These are phyloP conservation scores for Heliconius hortense DNA, from an alignment of 2,888 invertebrate species.

Conservation along the genomic window DNA sequence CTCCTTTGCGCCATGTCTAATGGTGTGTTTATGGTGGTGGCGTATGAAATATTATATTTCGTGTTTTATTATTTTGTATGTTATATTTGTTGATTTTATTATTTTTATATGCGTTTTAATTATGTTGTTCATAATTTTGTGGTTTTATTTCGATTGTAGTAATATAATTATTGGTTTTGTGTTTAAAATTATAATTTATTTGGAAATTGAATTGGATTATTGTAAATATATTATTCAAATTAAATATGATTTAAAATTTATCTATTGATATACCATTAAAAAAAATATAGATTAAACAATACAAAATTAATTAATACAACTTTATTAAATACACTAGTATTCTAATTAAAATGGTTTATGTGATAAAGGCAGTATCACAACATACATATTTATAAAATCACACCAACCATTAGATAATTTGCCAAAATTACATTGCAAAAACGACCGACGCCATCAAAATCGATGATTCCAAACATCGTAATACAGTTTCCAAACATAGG, in stretches of 20 bases:
- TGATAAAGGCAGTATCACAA: not conserved
- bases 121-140: not conserved
- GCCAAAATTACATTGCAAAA: not conserved
- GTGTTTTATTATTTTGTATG: conserved; percentile 8
- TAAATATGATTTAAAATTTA: not conserved
- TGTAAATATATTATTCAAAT: not conserved
- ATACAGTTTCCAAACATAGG: conserved; percentile 29
- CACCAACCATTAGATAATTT: not conserved
- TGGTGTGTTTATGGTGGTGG: conserved; percentile 26
- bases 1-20: conserved; percentile 37
- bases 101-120: not conserved
- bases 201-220: not conserved
- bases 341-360: not conserved
- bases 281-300: not conserved
- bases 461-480: conserved; percentile 22
- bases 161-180: not conserved
- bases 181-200: not conserved
- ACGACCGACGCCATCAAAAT: conserved; percentile 19
- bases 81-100: not conserved
- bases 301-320: not conserved
- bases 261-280: not conserved
- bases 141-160: not conserved
- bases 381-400: not conserved
- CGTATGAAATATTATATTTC: conserved; percentile 5
- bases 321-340: not conserved